Evolutionary conservation across 2,888 invertebrate genomes (phyloP).

Genomic region (Prosapia bicincta): DNA sequence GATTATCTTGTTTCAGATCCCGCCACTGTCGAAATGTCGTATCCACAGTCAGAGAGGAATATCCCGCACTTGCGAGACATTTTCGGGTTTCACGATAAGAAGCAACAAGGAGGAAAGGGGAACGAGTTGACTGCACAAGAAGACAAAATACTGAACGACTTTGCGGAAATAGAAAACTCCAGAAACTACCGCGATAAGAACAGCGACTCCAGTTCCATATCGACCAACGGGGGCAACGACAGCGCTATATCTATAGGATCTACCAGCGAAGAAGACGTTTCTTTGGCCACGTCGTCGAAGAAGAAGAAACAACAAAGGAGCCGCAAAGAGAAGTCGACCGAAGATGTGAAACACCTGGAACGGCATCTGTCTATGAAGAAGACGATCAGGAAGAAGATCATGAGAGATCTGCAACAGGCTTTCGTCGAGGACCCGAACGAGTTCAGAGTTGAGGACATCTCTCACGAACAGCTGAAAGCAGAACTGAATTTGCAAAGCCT

Average conservation of each 20-base stretch:
- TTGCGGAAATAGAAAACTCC: background rate
- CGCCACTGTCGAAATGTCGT: slow-evolving; percentile 7
- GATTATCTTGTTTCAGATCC: slow-evolving; percentile 14
- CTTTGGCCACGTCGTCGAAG: slow-evolving; percentile 27
- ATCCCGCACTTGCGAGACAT: slow-evolving; percentile 75
- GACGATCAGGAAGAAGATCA: slow-evolving; percentile 79
- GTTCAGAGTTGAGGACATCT: slow-evolving; percentile 64
- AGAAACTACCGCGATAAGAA: slow-evolving; percentile 23
- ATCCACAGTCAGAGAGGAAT: slow-evolving; percentile 59
- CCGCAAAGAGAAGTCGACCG: slow-evolving; percentile 61
- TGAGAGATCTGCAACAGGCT: slow-evolving; percentile 75
- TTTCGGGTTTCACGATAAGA: slow-evolving; percentile 54
- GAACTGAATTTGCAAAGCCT: slow-evolving; percentile 64
- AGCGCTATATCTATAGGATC: slow-evolving; percentile 48
- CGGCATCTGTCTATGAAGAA: slow-evolving; percentile 84
- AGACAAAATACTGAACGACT: slow-evolving; percentile 6
- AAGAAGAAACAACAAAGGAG: slow-evolving; percentile 51
- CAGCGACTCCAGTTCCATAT: slow-evolving; percentile 43
- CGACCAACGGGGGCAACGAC: slow-evolving; percentile 46
- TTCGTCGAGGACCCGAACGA: slow-evolving; percentile 70
- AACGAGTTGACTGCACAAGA: background rate
- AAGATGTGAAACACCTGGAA: slow-evolving; percentile 70
- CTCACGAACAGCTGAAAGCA: slow-evolving; percentile 62
- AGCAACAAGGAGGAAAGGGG: slow-evolving; percentile 16
- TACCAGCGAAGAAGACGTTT: slow-evolving; percentile 46